Conservation (phyloP, 2,113 vertebrate genomes). For the Hippocampus abdominalis region DNA sequence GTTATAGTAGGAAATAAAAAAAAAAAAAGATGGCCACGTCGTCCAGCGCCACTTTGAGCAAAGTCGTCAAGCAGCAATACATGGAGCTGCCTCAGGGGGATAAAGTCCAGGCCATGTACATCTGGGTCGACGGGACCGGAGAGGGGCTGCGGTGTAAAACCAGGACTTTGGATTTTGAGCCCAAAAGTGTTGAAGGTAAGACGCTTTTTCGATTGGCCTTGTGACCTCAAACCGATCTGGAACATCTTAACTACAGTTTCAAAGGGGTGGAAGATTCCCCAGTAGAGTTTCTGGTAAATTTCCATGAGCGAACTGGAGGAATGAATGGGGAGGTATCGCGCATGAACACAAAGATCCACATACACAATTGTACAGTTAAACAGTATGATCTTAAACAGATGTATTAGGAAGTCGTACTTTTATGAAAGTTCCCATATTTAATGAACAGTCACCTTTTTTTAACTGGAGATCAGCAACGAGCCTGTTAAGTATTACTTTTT, state of each 20-base stretch:
- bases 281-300: background rate
- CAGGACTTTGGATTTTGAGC: conserved; percentile 86
- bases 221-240: background rate
- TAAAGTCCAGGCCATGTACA: conserved; percentile 92
- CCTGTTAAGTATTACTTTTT: too few species aligned
- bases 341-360: background rate
- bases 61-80: conserved; percentile 90
- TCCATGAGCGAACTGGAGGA: background rate
- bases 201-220: background rate
- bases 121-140: conserved; percentile 94
- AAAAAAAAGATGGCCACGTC: conserved; percentile 85
- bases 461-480: too few species aligned
- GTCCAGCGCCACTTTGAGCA: conserved; percentile 84
- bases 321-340: background rate
- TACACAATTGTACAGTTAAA: background rate
- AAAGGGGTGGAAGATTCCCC: background rate
- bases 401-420: background rate
- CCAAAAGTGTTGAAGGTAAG: conserved; percentile 88
- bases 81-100: conserved; percentile 90
- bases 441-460: background rate
- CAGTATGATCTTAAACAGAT: background rate
- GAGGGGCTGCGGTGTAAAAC: conserved; percentile 94
- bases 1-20: conserved; percentile 53
- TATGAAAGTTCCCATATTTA: background rate
- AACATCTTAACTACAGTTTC: too few species aligned